Base-by-base conservation (phyloP, 2,113 vertebrate species). In the Malurus elegans region DNA sequence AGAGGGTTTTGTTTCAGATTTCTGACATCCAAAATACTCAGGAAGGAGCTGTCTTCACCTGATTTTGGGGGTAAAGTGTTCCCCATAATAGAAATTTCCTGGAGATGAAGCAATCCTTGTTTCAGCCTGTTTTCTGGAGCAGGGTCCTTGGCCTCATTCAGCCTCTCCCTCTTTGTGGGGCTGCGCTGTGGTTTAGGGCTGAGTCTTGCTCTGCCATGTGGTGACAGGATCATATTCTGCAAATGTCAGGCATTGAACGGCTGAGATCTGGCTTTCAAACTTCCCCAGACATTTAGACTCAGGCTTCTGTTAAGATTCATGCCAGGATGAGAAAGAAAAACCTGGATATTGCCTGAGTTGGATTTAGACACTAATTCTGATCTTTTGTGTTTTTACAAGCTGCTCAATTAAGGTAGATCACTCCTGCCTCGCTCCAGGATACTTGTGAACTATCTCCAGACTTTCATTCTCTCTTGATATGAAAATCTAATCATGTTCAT, bases 401-500 rank as follows among this genome's bases (percentile, higher is more conserved):
- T 62, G 14, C 29, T 75, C 20, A 60, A 24, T 47, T 71, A 80
- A 93, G 79, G 47, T 36, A 90, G n/a, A 83, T 96, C 47, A 40
- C 20, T 96, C 79, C 75, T 71, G 44, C 54, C 47, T 94, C 94
- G 70, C 62, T 93, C 67, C 47, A 62, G 34, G 70, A 87, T 85
- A 69, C 36, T 61, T 36, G 21, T 73, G 62, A 90, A 62, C 54
- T 58, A 50, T 48, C 75, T 93, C 85, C 58, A 64, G 47, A 40
- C 18, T 90, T 96, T 83, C 75, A 47, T 40, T 83, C 71, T 81
- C 85, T 88, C 92, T 86, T 66, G 58, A 83, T 80, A 80, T 78
- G 82, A 93, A 94, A 94, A 95, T 79, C 72, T 80, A 86, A 94
- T 92, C 76, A 57, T 86, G 47, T 92, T 93, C 87, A 51, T 91